phyloP scores from a whole-genome alignment of 2,888 invertebrate species.

The Mythimna loreyi region DNA sequence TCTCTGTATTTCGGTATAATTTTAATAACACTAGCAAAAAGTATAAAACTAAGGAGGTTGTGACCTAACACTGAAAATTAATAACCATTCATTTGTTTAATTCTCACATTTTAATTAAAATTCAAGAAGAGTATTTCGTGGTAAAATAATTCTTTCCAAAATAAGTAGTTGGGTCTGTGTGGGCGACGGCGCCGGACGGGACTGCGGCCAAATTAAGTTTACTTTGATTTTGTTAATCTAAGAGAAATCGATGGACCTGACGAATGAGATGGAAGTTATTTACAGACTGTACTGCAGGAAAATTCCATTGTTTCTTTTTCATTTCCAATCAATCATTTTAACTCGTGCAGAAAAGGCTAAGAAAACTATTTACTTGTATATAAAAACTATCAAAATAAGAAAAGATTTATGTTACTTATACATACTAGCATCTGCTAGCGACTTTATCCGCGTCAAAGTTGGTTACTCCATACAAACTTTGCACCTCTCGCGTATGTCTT shows the following conservation, averaged over 20 bases:
- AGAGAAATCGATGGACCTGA: neutral
- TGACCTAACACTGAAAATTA: slow-evolving; percentile 35
- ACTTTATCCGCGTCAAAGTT: too few species aligned
- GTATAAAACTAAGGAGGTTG: slow-evolving; percentile 11
- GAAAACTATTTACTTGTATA: too few species aligned
- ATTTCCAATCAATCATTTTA: neutral
- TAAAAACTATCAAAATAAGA: too few species aligned
- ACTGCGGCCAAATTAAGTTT: slow-evolving; percentile 4
- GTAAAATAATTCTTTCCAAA: slow-evolving; percentile 7
- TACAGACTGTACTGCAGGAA: neutral
- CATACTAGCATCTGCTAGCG: too few species aligned
- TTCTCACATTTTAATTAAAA: slow-evolving; percentile 53
- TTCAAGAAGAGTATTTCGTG: slow-evolving; percentile 12
- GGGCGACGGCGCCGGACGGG: neutral
- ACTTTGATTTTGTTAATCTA: neutral
- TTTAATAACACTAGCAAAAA: slow-evolving; percentile 21
- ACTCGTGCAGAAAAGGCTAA: neutral
- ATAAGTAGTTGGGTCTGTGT: neutral
- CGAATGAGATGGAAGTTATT: neutral
- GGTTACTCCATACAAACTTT: too few species aligned
- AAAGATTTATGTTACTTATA: too few species aligned
- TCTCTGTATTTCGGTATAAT: slow-evolving; percentile 12
- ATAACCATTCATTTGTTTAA: slow-evolving; percentile 48
- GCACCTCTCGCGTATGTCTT: too few species aligned
- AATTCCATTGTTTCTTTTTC: neutral